Base-by-base conservation (phyloP, 2,113 vertebrate species). In the Dasyprocta punctata region DNA sequence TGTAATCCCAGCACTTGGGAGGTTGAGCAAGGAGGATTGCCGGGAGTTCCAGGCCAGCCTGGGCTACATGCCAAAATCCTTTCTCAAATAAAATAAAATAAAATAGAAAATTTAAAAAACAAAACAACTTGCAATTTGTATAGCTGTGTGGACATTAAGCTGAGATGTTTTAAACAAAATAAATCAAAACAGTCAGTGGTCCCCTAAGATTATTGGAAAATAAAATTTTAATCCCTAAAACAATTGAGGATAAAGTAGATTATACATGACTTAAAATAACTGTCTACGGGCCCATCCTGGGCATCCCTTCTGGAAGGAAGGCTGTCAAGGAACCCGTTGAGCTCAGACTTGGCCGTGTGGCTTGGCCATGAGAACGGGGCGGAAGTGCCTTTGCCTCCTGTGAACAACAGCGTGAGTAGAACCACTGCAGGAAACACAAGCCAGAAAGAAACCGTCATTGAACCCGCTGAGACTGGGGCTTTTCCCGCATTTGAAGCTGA, bases 191-290 rank as follows among this genome's bases (percentile, higher is more conserved):
- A 94, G 10, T 90, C 30, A 92, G 17, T 90, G 73, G 14, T 20
- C 54, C 80, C 44, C 30, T 84, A 17, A 36, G 61, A 90, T 67
- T 95, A 81, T 69, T 63, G 63, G 67, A 92, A 86, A 94, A 73
- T 84, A 78, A 69, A 60, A 49, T n/a, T 77, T 78, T 90, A 83
- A 78, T 90, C 41, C 30, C 95, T 41, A 13, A 49, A 61, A 26
- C 56, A 65, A n/a, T 9, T 24, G 13, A 12, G 3, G 52, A 8
- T 30, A 1, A 65, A 10, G 30, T 47, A 83, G 38, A 17, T 54
- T 67, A 58, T 22, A 17, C 56, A 47, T 63, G 67, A 65, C 60
- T 61, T 94, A 69, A 71, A 49, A 75, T n/a, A 58, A 20, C 28
- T 52, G n/a, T 84, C 54, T 49, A 3, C 4, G n/a, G 44, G 7